Evolutionary conservation across 2,888 invertebrate genomes (phyloP), one percentile per base, ranked within the genome.

Genomic region (Acronicta leporina): DNA sequence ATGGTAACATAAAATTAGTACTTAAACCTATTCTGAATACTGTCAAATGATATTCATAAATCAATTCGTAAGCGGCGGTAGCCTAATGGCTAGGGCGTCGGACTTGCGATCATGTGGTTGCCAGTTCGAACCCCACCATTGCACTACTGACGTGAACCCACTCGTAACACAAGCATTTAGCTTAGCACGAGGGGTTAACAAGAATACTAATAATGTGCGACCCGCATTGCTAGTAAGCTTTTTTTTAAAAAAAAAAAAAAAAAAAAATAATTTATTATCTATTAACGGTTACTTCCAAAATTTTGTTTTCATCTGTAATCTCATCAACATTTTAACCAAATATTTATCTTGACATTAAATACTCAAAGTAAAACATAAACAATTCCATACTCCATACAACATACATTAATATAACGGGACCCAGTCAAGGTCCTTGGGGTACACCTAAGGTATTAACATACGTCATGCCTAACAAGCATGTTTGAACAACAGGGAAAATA

Each of bases 401-500:
- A 72, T 61, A 15, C 56, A 72, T 61, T 8, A 74, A 67, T 68
- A 77, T 55, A 69, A 71, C 27, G 48, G 78, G 80, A 43, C 74
- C 73, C n/a, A 75, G 44, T 27, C 42, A 49, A 58, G 55, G 38
- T 59, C 81, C 84, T 56, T 70, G 78, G 49, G 77, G 67, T 61
- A 82, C 73, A 63, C 81, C 70, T 65, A 72, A 49, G 49, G 51
- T 53, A 47, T 68, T 77, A 68, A 49, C 49, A 62, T 75, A 61
- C 68, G 64, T 64, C 76, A 59, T 73, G 73, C 64, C 65, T 82
- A 85, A 85, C 80, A 85, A 86, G 83, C 79, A 81, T 73, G 76
- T 77, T 76, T 84, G 81, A 82, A 74, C 68, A 85, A 87, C 82
- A 73, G 73, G 75, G 77, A 77, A 80, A 85, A 85, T 77, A 80